Evolutionary conservation across 2,888 invertebrate genomes (phyloP), one percentile per base, ranked within the genome.

Genomic region (Bombyx huttoni): DNA sequence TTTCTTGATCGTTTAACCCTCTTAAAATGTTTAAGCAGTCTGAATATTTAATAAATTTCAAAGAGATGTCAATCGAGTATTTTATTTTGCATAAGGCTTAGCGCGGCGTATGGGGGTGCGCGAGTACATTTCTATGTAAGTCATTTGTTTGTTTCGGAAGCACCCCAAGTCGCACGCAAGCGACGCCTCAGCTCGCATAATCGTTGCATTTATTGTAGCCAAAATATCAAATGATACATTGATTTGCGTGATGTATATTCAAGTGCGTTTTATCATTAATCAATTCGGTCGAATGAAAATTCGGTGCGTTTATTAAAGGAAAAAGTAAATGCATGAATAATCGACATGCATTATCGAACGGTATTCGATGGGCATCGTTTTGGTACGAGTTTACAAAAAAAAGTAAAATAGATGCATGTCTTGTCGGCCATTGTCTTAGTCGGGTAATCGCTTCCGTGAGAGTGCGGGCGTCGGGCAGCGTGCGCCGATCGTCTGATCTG

Each of bases 1-100:
- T 81, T 80, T 67, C 79, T 78, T 77, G 75, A 84, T 75, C 80
- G 70, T 82, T 86, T 85, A 86, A 83, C 81, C 83, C 78, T 81
- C 73, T 73, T 80, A 80, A 78, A 74, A 80, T 83, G 78, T 81
- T 72, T 73, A 83, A 86, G 81, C 81, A 72, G 67, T 62, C 73
- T 88, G 84, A 85, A 88, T 88, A 82, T 86, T 87, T 88, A 86
- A 88, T 86, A 87, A 81, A 84, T 86, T 85, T 86, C 83, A 82
- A 83, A 83, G 82, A 83, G 83, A 87, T 81, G 88, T 85, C 88
- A 88, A 85, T 85, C 73, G 85, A 73, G 83, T 84, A 81, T 85
- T 88, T 87, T 88, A 88, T 88, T 88, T 88, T 88, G 88, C 87
- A 87, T 88, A 86, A 83, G 78, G 85, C 75, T 85, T 78, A 84